Base-by-base conservation (phyloP, 23 tunicate genomes). In the Oikopleura albicans region DNA sequence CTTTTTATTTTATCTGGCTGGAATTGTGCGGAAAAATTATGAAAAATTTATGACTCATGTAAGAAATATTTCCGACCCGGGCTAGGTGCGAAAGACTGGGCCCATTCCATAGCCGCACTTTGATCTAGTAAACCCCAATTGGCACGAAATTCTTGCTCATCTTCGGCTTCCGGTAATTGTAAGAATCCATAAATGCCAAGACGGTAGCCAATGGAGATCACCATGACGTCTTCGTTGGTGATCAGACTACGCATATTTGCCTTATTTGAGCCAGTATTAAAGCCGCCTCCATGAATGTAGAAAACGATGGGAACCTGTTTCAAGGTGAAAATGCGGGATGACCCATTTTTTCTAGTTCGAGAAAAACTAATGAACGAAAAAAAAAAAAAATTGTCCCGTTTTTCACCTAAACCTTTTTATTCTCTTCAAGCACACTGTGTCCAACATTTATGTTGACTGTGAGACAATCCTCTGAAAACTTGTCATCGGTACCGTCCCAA, bases 391-490 rank as follows among this genome's bases (percentile, higher is more conserved):
- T n/a, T n/a, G n/a, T n/a, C n/a, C n/a, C n/a, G n/a, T n/a, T n/a
- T n/a, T n/a, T n/a, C n/a, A n/a, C n/a, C n/a, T n/a, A n/a, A n/a
- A n/a, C n/a, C n/a, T n/a, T n/a, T 71, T 37, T 16, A 29, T 37
- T 29, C 31, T 71, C 79, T 71, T 71, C 79, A 27, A 71, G 79
- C 4, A 37, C 79, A 71, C 31, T 29, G 28, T 37, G 33, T 31
- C 37, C 37, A 37, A 71, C 79, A 37, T 34, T 22, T 2, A 71
- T 71, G 79, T 71, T 71, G 37, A 71, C 31, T 16, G 4, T 31
- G 4, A 71, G 35, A 29, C 79, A 71, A 71, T 71, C 79, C 37
- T 71, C 79, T 2, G 79, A 71, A n/a, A n/a, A n/a, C n/a, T n/a
- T n/a, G n/a, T n/a, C n/a, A n/a, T n/a, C n/a, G 79, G 79, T 71